phyloP scores from a whole-genome alignment of 2,797 vertebrate genomes.

The Pangasius mekongensis region DNA sequence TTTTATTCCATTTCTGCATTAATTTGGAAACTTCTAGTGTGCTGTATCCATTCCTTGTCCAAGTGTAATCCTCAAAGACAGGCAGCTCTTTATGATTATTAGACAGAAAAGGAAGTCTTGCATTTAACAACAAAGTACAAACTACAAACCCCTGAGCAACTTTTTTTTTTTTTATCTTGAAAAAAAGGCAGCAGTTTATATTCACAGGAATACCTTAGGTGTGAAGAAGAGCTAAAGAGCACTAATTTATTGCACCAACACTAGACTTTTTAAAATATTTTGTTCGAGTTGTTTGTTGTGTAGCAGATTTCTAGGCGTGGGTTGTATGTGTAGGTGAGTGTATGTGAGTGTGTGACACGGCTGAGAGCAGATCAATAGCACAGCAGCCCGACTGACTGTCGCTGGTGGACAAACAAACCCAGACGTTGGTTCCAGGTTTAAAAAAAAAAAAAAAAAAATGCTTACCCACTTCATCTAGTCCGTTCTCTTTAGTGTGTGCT shows the following conservation, averaged over 20 bases:
- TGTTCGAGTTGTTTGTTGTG: background rate
- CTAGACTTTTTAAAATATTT: background rate
- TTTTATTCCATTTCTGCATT: background rate
- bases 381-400: slow-evolving; percentile 36
- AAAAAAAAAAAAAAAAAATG: background rate
- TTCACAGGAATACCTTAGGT: background rate
- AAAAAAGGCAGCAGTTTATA: background rate
- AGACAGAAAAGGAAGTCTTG: background rate
- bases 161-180: background rate
- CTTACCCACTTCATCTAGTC: background rate
- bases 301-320: background rate
- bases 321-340: background rate
- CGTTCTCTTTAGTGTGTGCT: background rate
- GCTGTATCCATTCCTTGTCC: background rate
- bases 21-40: background rate
- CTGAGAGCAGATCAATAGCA: slow-evolving; percentile 18
- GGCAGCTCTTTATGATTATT: background rate
- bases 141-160: background rate
- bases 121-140: background rate
- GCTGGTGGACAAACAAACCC: slow-evolving; percentile 25
- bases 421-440: background rate
- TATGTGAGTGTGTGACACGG: background rate
- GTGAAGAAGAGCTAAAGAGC: background rate
- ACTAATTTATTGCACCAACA: background rate
- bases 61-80: background rate